A percentile compares a stretch with the other conserved stretches of the same genome.
phyloP scores from a whole-genome alignment of 2,113 vertebrate species.

The Eulemur rufifrons region DNA sequence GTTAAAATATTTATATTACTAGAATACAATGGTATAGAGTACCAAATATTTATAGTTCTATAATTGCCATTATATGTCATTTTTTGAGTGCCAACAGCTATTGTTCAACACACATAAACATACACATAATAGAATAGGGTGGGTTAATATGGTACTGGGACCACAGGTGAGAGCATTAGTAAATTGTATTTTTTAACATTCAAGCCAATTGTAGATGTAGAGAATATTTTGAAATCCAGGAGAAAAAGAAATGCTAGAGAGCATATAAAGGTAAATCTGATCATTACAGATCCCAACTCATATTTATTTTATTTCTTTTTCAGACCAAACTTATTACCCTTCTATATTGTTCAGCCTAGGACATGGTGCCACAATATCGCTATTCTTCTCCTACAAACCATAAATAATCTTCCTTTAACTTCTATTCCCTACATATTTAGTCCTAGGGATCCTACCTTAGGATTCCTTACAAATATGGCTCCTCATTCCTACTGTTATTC shows the following conservation, averaged over 20 bases:
- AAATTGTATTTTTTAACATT: background rate
- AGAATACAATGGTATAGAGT: background rate
- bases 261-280: background rate
- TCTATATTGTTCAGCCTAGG: background rate
- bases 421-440: background rate
- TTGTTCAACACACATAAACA: background rate
- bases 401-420: background rate
- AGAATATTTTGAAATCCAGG: background rate
- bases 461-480: background rate
- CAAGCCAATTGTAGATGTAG: background rate
- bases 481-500: background rate
- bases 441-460: background rate
- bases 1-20: slow-evolving; percentile 12
- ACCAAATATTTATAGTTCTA: background rate
- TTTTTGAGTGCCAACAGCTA: background rate
- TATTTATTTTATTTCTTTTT: background rate
- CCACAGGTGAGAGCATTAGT: background rate
- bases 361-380: background rate
- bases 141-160: background rate
- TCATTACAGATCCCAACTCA: background rate
- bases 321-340: background rate
- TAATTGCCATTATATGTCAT: background rate
- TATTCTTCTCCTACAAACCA: background rate
- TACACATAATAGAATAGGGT: background rate
- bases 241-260: background rate